A percentile compares a stretch with the other conserved stretches of the same genome.
Evolutionary conservation across 2,113 vertebrate species (phyloP).

Genomic region (Platycercus adscitus): DNA sequence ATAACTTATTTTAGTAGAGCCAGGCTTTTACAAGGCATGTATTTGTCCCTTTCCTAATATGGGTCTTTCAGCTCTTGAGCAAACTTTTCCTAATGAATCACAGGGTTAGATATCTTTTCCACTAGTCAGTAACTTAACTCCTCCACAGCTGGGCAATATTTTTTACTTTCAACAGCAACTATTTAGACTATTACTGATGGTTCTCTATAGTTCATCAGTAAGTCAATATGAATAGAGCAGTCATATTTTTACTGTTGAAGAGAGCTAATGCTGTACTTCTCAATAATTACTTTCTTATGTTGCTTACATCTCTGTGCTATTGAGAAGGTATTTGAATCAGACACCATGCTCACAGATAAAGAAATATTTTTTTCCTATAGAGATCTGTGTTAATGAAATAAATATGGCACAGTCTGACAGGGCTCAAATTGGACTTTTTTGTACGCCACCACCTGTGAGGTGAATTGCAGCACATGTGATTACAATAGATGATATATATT

Average conservation of each 20-base stretch:
- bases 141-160: conserved; percentile 31
- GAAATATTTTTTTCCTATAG: background rate
- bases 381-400: background rate
- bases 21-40: background rate
- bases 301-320: background rate
- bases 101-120: conserved; percentile 50
- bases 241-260: background rate
- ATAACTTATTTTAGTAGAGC: conserved; percentile 7
- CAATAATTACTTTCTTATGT: background rate
- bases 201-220: background rate
- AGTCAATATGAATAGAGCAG: background rate
- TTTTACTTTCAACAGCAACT: conserved; percentile 19
- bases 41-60: conserved; percentile 54
- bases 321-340: background rate
- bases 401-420: background rate
- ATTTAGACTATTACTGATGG: background rate
- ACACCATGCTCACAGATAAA: background rate
- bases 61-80: conserved; percentile 56
- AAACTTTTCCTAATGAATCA: conserved; percentile 69
- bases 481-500: background rate
- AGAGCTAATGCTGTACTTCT: background rate
- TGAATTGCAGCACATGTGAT: background rate
- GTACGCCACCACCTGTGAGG: background rate
- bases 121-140: conserved; percentile 55
- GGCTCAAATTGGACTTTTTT: background rate